phyloP scores from a whole-genome alignment of 2,888 invertebrate species.

The Torymus auratus region DNA sequence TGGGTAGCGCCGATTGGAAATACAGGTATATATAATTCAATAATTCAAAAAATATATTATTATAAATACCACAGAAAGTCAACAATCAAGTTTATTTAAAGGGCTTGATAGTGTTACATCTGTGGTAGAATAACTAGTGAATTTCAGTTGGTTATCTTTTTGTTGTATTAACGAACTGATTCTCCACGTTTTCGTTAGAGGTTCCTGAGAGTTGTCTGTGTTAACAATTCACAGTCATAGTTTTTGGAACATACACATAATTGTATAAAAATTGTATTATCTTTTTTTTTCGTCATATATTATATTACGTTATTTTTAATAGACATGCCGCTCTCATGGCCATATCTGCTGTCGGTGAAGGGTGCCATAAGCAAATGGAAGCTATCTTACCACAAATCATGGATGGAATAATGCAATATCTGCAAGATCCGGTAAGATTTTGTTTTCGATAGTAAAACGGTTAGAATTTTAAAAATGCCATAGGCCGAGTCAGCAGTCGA shows the following conservation, averaged over 20 bases:
- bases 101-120: slow-evolving; percentile 48
- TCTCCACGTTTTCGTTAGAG: slow-evolving; percentile 18
- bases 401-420: slow-evolving; percentile 90
- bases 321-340: slow-evolving; percentile 99
- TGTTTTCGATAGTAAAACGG: neutral
- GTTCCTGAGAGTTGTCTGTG: slow-evolving; percentile 49
- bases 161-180: slow-evolving; percentile 48
- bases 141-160: slow-evolving; percentile 14
- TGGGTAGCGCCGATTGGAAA: slow-evolving; percentile 89
- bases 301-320: slow-evolving; percentile 54
- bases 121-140: slow-evolving; percentile 44
- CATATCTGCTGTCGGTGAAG: slow-evolving; percentile 98
- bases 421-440: slow-evolving; percentile 86
- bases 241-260: neutral
- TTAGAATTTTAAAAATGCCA: slow-evolving; percentile 60
- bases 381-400: slow-evolving; percentile 94
- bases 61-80: slow-evolving; percentile 52
- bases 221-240: slow-evolving; percentile 25
- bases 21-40: slow-evolving; percentile 78
- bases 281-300: no score
- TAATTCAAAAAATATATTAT: slow-evolving; percentile 33
- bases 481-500: slow-evolving; percentile 69
- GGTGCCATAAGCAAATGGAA: slow-evolving; percentile 99
- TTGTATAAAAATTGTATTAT: no score
- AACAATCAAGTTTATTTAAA: slow-evolving; percentile 39